A percentile compares a stretch with the other conserved stretches of the same genome.
Conservation (phyloP, 2,888 invertebrate genomes). For the Troilus luridus region DNA sequence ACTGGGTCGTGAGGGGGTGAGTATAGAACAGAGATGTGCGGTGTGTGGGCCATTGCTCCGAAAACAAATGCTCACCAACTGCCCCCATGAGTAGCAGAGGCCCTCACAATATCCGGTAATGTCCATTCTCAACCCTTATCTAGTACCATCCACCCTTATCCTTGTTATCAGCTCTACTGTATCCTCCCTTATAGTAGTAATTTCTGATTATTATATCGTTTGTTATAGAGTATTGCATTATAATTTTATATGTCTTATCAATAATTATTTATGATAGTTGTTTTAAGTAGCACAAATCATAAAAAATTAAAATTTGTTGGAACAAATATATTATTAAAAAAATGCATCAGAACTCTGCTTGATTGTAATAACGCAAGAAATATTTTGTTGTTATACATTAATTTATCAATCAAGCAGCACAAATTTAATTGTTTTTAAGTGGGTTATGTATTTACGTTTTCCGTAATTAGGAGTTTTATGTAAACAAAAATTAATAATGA, state of each 20-base stretch:
- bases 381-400: neutral
- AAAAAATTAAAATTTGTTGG: too few species aligned
- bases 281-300: too few species aligned
- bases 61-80: constrained; percentile 1
- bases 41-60: neutral
- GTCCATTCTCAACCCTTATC: neutral
- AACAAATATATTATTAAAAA: too few species aligned
- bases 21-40: neutral
- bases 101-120: neutral
- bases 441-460: too few species aligned
- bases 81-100: neutral
- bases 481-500: too few species aligned
- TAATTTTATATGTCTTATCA: too few species aligned
- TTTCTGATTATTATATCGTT: neutral
- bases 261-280: too few species aligned
- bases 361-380: too few species aligned
- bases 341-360: too few species aligned
- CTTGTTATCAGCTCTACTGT: neutral
- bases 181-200: neutral
- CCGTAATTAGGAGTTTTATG: too few species aligned
- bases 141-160: neutral
- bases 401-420: neutral
- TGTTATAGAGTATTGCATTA: neutral
- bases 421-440: too few species aligned
- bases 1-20: neutral